Evolutionary conservation across 2,888 invertebrate genomes (phyloP).

Genomic region (Agelastica alni): DNA sequence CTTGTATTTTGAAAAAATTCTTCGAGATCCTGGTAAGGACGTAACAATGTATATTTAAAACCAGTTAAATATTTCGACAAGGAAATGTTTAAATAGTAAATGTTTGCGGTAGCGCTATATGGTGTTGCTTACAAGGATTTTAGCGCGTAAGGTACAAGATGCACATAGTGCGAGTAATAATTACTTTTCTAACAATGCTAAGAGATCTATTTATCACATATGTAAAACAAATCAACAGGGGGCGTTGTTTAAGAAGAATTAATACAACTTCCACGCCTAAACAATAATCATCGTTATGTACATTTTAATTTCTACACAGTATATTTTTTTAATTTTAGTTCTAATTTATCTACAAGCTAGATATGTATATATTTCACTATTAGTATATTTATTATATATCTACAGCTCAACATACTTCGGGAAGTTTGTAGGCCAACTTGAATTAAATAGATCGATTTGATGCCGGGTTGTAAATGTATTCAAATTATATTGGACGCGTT

Average conservation of each 20-base stretch:
- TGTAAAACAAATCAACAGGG: slow-evolving; percentile 53
- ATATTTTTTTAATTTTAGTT: slow-evolving; percentile 36
- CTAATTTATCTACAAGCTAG: slow-evolving; percentile 47
- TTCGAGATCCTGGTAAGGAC: too few relatives aligned
- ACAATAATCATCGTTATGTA: slow-evolving; percentile 45
- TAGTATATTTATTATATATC: slow-evolving; percentile 38
- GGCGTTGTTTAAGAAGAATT: slow-evolving; percentile 51
- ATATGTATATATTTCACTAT: slow-evolving; percentile 52
- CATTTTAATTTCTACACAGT: slow-evolving; percentile 46
- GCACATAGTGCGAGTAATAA: slow-evolving; percentile 25
- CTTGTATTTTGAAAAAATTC: too few relatives aligned
- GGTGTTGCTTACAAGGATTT: not conserved
- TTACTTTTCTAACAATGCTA: slow-evolving; percentile 24
- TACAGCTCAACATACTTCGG: slow-evolving; percentile 51
- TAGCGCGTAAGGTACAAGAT: not conserved
- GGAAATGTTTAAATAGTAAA: too few relatives aligned
- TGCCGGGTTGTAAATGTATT: too few relatives aligned
- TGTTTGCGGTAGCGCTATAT: too few relatives aligned
- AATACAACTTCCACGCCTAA: slow-evolving; percentile 47
- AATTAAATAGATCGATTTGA: slow-evolving; percentile 33
- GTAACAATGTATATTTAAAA: too few relatives aligned
- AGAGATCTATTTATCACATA: slow-evolving; percentile 48
- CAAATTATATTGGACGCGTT: too few relatives aligned
- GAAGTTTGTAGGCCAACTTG: slow-evolving; percentile 45
- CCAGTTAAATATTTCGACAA: too few relatives aligned